A percentile compares a stretch with the other conserved stretches of the same genome.
Evolutionary conservation across 1,140 invertebrate genomes (phyloP).

Genomic region (Gryon sp.): DNA sequence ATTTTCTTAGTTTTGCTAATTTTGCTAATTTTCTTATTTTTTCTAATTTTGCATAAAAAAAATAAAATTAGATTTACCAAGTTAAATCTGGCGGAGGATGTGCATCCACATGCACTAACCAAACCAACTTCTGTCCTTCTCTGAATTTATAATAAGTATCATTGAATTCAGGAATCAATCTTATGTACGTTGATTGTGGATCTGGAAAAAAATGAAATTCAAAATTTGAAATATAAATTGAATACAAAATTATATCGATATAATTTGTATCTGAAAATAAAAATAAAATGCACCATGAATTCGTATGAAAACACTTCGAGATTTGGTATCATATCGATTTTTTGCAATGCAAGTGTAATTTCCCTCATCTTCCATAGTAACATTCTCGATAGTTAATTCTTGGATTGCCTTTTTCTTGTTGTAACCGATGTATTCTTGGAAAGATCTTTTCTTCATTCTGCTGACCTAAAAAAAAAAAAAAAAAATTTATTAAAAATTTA

Average conservation of each 20-base stretch:
- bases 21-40: no score
- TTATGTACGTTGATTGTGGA: constrained; percentile 6
- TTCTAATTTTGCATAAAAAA: no score
- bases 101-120: constrained; percentile 22
- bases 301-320: neutral
- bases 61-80: no score
- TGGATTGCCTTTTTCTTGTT: neutral
- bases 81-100: constrained; percentile 29
- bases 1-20: no score
- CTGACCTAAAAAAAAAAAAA: neutral
- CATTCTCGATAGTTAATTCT: constrained; percentile 3
- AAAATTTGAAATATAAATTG: neutral
- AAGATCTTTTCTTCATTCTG: neutral
- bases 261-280: no score
- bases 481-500: no score
- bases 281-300: no score
- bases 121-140: constrained; percentile 26
- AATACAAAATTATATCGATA: neutral
- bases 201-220: constrained; percentile 11
- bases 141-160: constrained; percentile 30
- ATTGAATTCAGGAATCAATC: constrained; percentile 17
- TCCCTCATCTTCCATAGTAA: constrained; percentile 2
- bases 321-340: neutral
- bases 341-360: constrained; percentile 1
- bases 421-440: neutral